phyloP scores from a whole-genome alignment of 2,888 invertebrate species.

The Meliscaeva auricollis region DNA sequence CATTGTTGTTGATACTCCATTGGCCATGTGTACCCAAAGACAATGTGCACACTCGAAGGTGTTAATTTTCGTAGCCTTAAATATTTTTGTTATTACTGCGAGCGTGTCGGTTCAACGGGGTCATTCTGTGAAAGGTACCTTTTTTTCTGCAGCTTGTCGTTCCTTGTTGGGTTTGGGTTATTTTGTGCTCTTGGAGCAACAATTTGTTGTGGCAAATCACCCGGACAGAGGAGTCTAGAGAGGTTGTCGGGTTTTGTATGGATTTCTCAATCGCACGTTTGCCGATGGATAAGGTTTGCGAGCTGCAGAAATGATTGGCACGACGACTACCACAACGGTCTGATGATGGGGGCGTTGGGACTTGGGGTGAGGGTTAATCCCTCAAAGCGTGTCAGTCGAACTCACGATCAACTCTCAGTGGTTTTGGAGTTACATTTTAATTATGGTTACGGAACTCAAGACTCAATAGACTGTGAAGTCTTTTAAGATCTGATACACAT shows the following conservation, averaged over 20 bases:
- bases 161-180: neutral
- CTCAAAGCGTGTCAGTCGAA: slow-evolving; percentile 71
- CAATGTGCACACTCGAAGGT: slow-evolving; percentile 79
- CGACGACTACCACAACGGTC: slow-evolving; percentile 45
- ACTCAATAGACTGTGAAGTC: slow-evolving; percentile 66
- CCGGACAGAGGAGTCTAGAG: slow-evolving; percentile 46
- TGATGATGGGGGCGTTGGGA: slow-evolving; percentile 30
- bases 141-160: neutral
- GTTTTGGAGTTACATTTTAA: slow-evolving; percentile 71
- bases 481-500: slow-evolving; percentile 36
- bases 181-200: slow-evolving; percentile 38
- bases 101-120: slow-evolving; percentile 84
- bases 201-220: slow-evolving; percentile 75
- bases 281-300: slow-evolving; percentile 42
- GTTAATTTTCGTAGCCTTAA: slow-evolving; percentile 84
- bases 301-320: slow-evolving; percentile 68
- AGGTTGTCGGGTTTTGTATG: slow-evolving; percentile 52
- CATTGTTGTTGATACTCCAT: slow-evolving; percentile 57
- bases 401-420: slow-evolving; percentile 62
- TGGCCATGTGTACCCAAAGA: slow-evolving; percentile 36
- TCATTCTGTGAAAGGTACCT: slow-evolving; percentile 78
- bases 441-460: slow-evolving; percentile 52
- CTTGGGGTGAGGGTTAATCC: slow-evolving; percentile 55
- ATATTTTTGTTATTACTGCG: slow-evolving; percentile 83
- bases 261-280: slow-evolving; percentile 71